A percentile compares a stretch with the other conserved stretches of the same genome.
Evolutionary conservation across 30 jellyfish, hydroid and myxozoan genomes (phyloP).

Genomic region (Aurelia aurita): DNA sequence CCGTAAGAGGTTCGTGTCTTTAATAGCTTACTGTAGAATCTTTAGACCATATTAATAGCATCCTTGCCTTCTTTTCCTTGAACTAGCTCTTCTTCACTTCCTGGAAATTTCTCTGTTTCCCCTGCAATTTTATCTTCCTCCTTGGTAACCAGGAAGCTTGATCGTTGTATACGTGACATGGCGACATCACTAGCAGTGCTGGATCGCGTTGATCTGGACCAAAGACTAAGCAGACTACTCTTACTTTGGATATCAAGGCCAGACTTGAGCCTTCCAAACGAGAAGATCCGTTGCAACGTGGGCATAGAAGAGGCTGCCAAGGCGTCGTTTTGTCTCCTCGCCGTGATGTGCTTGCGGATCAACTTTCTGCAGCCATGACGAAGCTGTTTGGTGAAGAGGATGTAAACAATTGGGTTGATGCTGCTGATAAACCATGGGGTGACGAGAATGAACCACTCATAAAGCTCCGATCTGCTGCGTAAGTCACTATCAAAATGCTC

Average conservation of each 20-base stretch:
- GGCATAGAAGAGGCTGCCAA: not conserved
- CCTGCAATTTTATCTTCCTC: slow-evolving; percentile 28
- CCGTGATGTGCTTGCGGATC: slow-evolving; percentile 21
- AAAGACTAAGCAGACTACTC: slow-evolving; percentile 61
- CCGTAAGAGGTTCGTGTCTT: too few species aligned
- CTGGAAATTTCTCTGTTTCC: too few species aligned
- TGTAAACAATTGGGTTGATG: slow-evolving; percentile 71
- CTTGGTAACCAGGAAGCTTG: slow-evolving; percentile 13
- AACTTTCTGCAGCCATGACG: slow-evolving; percentile 72
- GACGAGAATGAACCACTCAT: slow-evolving; percentile 66
- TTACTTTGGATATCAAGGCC: slow-evolving; percentile 64
- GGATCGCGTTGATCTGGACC: slow-evolving; percentile 55
- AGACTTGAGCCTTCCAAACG: slow-evolving; percentile 33
- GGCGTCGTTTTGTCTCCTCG: not conserved
- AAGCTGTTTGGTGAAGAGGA: slow-evolving; percentile 52
- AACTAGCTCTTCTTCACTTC: too few species aligned
- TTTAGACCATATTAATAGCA: too few species aligned
- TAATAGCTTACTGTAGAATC: too few species aligned
- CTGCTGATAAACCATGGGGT: slow-evolving; percentile 78
- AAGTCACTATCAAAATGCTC: slow-evolving; percentile 48
- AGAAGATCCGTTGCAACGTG: slow-evolving; percentile 10
- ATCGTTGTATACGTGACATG: slow-evolving; percentile 28
- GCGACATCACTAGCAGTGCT: slow-evolving; percentile 52
- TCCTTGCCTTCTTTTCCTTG: too few species aligned
- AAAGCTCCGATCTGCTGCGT: not conserved